Evolutionary conservation across 2,888 invertebrate genomes (phyloP), one percentile per base, ranked within the genome.

Genomic region (Patella caerulea): DNA sequence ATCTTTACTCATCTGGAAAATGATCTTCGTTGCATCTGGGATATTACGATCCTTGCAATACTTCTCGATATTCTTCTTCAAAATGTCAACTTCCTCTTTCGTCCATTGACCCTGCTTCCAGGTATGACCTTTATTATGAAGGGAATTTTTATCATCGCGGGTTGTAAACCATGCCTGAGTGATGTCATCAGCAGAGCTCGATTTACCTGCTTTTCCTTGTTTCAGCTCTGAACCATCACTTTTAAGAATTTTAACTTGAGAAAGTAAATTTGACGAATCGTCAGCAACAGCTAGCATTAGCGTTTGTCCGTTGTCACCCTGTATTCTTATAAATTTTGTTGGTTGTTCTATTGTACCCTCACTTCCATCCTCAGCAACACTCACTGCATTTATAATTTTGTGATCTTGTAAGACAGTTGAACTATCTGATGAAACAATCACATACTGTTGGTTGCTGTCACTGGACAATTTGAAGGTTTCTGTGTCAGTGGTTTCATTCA

Each of bases 61-160:
- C 34, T 86, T 83, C 45, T 83, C 85, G 77, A 93, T 92, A 81
- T 93, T 93, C 12, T 82, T 80, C 79, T 92, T 88, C 29, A 93
- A 83, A 2, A 92, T 75, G 12, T 92, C 92, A 24, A 91, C 87
- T 85, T 93, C 92, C 78, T 92, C 92, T 81, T 91, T 91, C 3
- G 91, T 90, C 92, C 92, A 92, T 87, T 92, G 92, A 17, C 92
- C 92, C 80, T 92, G 92, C 74, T 91, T 91, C 92, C 92, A 92
- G 15, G 88, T 86, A 71, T 91, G 90, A 69, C 92, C 91, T 86
- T 87, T 89, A 79, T 84, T 90, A 45, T 91, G 91, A 15, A 92
- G 85, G 56, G 90, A 90, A 45, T 84, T 85, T 81, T 92, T 92
- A 78, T 92, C 92, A 82, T 92, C 92, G 73, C 90, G 87, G 3